phyloP scores from a whole-genome alignment of 1,140 invertebrate genomes.

The Drosophila parabipectinata region DNA sequence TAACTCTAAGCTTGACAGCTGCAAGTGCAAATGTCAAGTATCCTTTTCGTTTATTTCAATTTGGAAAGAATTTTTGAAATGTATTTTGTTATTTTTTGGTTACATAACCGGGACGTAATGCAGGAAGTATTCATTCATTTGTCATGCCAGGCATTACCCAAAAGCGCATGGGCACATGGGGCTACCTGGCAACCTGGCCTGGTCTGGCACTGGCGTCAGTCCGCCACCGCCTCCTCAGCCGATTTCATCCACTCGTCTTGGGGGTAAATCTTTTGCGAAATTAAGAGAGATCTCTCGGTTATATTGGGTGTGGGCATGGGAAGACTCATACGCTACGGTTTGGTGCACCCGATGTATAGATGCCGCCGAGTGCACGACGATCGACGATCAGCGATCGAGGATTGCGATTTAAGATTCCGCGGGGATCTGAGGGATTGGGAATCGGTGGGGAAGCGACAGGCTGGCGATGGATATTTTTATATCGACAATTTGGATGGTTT shows the following conservation, averaged over 20 bases:
- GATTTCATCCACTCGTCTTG: neutral
- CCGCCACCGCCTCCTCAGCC: neutral
- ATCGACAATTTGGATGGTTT: slow-evolving; percentile 79
- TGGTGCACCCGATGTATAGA: slow-evolving; percentile 34
- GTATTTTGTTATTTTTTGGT: slow-evolving; percentile 25
- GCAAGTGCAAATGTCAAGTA: slow-evolving; percentile 41
- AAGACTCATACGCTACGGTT: slow-evolving; percentile 13
- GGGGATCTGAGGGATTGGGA: slow-evolving; percentile 15
- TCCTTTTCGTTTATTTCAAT: slow-evolving; percentile 15
- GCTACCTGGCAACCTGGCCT: slow-evolving; percentile 47
- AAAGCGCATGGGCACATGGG: slow-evolving; percentile 31
- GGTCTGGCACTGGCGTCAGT: neutral
- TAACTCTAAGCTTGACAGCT: slow-evolving; percentile 49
- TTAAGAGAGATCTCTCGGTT: slow-evolving; percentile 22
- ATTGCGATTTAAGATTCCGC: slow-evolving; percentile 10
- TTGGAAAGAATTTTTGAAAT: slow-evolving; percentile 9
- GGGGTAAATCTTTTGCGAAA: slow-evolving; percentile 19
- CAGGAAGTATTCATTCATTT: slow-evolving; percentile 81
- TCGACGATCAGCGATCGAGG: slow-evolving; percentile 38
- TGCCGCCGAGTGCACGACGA: slow-evolving; percentile 41
- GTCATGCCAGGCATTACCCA: slow-evolving; percentile 58
- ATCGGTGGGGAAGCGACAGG: slow-evolving; percentile 26
- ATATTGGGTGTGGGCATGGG: slow-evolving; percentile 37
- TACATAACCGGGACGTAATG: slow-evolving; percentile 70
- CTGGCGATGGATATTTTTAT: slow-evolving; percentile 81